A percentile compares a stretch with the other conserved stretches of the same genome.
phyloP scores from a whole-genome alignment of 2,113 vertebrate species.

The Vireo altiloquus region DNA sequence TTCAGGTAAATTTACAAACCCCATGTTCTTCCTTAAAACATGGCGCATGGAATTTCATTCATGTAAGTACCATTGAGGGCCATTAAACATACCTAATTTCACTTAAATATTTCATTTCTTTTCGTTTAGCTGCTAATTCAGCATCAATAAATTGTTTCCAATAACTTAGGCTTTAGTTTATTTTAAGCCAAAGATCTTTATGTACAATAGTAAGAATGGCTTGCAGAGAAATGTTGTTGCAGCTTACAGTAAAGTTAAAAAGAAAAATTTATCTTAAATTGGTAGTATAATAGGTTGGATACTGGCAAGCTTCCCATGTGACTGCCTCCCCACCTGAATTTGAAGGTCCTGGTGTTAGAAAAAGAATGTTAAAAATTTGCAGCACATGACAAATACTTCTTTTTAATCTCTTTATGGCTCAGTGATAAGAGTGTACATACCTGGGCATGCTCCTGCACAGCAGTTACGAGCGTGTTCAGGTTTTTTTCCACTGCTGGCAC shows the following conservation, averaged over 20 bases:
- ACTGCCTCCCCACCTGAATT: rapidly evolving
- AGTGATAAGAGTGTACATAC: not conserved
- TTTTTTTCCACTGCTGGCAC: not conserved
- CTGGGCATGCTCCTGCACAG: not conserved
- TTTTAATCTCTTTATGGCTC: constrained; percentile 26
- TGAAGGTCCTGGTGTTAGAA: not conserved
- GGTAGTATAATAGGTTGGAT: not conserved
- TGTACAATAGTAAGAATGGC: not conserved
- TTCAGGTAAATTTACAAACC: not conserved
- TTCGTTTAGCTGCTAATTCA: not conserved
- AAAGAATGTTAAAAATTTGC: not conserved
- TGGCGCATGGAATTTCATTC: not conserved
- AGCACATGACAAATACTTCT: not conserved
- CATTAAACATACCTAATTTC: not conserved
- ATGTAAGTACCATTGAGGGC: not conserved
- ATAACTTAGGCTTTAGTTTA: not conserved
- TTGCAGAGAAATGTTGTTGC: not conserved
- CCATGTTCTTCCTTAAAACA: not conserved
- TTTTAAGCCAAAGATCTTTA: not conserved
- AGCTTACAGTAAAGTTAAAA: not conserved
- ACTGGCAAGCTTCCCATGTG: not conserved
- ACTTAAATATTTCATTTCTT: not conserved
- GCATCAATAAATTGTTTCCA: not conserved
- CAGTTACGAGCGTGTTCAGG: not conserved
- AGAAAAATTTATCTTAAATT: not conserved